Percentiles rank a stretch among this genome's conserved stretches.
Conservation (phyloP, 2,113 vertebrate species). For the Hydrochoerus hydrochaeris region DNA sequence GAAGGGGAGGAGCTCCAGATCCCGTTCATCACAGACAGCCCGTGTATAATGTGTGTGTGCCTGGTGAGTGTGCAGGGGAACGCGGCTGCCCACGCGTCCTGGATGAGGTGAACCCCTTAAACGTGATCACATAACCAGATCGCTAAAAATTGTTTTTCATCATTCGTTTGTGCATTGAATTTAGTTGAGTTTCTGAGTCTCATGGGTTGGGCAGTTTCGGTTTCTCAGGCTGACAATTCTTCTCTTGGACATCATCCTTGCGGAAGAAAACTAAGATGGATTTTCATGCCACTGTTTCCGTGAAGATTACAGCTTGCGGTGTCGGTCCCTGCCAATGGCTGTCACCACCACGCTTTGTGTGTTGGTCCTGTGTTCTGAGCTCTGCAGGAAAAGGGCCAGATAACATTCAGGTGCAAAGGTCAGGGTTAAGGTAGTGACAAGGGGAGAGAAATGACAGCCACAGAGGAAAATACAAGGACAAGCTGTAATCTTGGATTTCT, state of each 20-base stretch:
- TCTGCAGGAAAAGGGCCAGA: conserved; percentile 22
- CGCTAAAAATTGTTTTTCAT: neutral
- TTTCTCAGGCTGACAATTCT: neutral
- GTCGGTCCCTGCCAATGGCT: neutral
- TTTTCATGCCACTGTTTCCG: neutral
- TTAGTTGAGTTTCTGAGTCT: conserved; percentile 24
- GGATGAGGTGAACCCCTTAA: neutral
- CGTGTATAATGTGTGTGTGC: conserved; percentile 97
- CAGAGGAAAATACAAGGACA: neutral
- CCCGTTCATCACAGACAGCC: conserved; percentile 99
- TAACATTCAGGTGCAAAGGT: conserved; percentile 4
- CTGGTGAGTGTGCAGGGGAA: conserved; percentile 89
- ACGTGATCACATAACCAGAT: neutral
- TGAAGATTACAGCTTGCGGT: neutral
- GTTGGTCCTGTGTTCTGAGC: neutral
- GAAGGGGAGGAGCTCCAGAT: conserved; percentile 98
- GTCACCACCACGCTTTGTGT: neutral
- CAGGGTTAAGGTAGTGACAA: neutral
- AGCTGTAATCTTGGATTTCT: neutral
- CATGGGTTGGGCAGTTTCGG: neutral
- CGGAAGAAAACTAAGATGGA: neutral
- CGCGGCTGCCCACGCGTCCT: neutral
- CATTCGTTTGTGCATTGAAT: neutral
- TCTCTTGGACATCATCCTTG: neutral
- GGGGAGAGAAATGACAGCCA: neutral